Base-by-base conservation (phyloP, 2,113 vertebrate genomes). In the Heptranchias perlo region DNA sequence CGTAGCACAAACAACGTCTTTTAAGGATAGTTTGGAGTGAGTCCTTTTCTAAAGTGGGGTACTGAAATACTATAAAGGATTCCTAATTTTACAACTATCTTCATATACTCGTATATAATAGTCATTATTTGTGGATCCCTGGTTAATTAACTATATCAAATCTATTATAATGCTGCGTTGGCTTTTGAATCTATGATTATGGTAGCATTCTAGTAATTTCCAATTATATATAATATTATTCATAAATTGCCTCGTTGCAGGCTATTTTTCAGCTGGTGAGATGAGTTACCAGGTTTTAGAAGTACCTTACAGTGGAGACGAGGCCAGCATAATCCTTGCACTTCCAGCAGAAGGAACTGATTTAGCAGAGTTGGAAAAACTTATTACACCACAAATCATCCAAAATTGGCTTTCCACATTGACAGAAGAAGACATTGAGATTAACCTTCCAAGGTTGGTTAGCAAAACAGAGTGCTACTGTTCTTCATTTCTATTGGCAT, bases 381-480 rank as follows among this genome's bases (percentile, higher is more conserved):
- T 25, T 35, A 87, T 97, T 61, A 96, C 93, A 94, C 95, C 49
- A 69, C 49, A 91, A 61, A 82, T 97, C 5, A 96, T 97, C 39
- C 96, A 94, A 95, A 96, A 92, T n/a, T 97, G 97, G 96, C 47
- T 96, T 78, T 89, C 95, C 3, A 95, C 97, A 89, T 96, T 96
- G 95, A 44, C 96, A n/a, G 96, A 97, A 39, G 92, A 97, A 69
- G 96, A 96, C 31, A 96, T 96, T 58, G 96, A 97, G 97, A 95
- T 97, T 87, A 96, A 31, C 87, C 96, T 97, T 28, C 97, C 97
- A 4, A 96, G 97, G 97, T 97, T 86, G n/a, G 61, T 89, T 96
- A 96, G 18, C 44, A 18, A 93, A 94, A n/a, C 31, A n/a, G n/a
- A n/a, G n/a, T n/a, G n/a, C 47, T 54, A 62, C 5, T 35, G 23